These are phyloP conservation scores for Nasonovia ribisnigri DNA, from an alignment of 2,888 invertebrate species.

Conservation along the genomic window DNA sequence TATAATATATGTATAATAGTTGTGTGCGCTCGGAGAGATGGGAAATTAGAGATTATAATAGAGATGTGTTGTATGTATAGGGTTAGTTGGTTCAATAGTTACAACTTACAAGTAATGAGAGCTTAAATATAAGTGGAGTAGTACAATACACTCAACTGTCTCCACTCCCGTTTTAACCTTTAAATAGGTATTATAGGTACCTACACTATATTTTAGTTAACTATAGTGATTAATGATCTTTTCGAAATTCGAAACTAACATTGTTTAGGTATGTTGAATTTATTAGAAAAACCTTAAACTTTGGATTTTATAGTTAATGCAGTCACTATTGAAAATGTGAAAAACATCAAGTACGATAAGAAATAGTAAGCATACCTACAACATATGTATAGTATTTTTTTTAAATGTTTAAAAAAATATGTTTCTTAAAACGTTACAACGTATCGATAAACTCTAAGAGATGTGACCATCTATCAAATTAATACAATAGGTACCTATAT, in stretches of 20 bases:
- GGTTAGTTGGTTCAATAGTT: not conserved
- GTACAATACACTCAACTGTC: not conserved
- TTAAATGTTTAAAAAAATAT: not conserved
- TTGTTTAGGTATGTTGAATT: not conserved
- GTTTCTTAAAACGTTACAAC: not conserved
- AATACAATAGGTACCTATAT: not conserved
- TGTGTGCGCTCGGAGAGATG: not conserved
- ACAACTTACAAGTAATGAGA: not conserved
- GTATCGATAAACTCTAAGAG: not conserved
- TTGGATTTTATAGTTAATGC: not conserved
- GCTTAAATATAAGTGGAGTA: not conserved
- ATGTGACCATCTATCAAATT: not conserved
- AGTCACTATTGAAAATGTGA: not conserved
- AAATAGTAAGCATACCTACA: not conserved
- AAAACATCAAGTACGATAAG: not conserved
- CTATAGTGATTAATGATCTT: not conserved
- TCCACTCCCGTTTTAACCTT: not conserved
- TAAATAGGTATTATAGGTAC: not conserved
- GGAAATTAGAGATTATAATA: not conserved
- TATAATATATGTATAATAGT: not conserved
- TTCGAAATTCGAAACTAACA: not conserved
- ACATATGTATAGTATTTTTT: not conserved
- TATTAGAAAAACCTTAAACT: not conserved
- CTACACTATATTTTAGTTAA: not conserved
- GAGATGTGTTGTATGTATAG: not conserved